Evolutionary conservation across 2,797 vertebrate genomes (phyloP).

Genomic region (Liparis tanakae): DNA sequence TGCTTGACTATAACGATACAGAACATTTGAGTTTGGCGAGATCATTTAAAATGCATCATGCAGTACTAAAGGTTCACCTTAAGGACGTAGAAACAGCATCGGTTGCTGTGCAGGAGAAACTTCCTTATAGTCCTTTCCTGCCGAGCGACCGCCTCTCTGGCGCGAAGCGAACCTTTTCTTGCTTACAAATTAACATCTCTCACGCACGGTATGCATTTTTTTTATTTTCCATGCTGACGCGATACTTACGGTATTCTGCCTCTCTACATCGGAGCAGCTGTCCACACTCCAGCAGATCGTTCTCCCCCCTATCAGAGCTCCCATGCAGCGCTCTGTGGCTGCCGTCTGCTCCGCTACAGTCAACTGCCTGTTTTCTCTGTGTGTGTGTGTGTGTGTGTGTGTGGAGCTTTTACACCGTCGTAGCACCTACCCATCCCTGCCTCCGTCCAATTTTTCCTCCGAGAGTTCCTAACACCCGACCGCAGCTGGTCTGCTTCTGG

Average conservation of each 20-base stretch:
- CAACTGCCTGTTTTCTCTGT: constrained; percentile 13
- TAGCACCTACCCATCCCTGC: constrained; percentile 39
- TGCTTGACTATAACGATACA: too few relatives aligned
- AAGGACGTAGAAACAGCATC: too few relatives aligned
- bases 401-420: constrained; percentile 20
- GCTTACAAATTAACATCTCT: too few relatives aligned
- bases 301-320: constrained; percentile 44
- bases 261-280: constrained; percentile 29
- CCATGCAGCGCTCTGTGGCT: constrained; percentile 42
- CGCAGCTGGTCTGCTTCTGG: constrained; percentile 50
- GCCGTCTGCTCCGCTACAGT: constrained; percentile 34
- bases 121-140: too few relatives aligned
- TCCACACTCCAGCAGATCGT: constrained; percentile 33
- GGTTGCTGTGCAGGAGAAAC: too few relatives aligned
- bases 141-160: too few relatives aligned
- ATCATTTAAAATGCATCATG: too few relatives aligned
- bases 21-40: too few relatives aligned
- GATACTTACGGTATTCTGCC: not conserved
- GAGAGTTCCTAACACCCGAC: constrained; percentile 49
- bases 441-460: constrained; percentile 44
- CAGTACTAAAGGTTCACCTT: too few relatives aligned
- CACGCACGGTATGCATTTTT: too few relatives aligned
- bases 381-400: not conserved
- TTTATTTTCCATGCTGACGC: not conserved
- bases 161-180: too few relatives aligned